Evolutionary conservation across 2,888 invertebrate genomes (phyloP).

Genomic region (Chalcosyrphus nemorum): DNA sequence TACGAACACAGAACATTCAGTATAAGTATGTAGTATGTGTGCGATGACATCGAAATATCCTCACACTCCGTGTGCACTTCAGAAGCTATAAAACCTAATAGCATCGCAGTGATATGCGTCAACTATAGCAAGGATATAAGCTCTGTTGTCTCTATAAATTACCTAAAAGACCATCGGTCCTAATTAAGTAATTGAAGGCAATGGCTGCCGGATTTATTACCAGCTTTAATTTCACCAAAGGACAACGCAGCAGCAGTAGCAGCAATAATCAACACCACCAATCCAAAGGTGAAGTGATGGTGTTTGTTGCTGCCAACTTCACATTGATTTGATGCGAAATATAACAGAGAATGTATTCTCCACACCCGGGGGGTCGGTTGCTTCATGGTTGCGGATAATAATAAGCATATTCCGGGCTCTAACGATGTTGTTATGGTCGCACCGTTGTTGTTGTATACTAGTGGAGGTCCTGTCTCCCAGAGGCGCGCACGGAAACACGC

Average conservation of each 20-base stretch:
- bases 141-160: constrained; percentile 75
- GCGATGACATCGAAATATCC: constrained; percentile 22
- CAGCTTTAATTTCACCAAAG: constrained; percentile 39
- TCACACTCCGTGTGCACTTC: neutral
- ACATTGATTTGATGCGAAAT: constrained; percentile 61
- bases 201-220: constrained; percentile 77
- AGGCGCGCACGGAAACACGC: constrained; percentile 49
- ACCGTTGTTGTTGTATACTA: neutral
- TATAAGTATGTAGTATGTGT: neutral
- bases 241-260: constrained; percentile 4
- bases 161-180: constrained; percentile 78
- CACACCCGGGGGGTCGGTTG: constrained; percentile 7
- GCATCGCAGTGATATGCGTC: constrained; percentile 44
- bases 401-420: constrained; percentile 54
- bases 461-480: neutral
- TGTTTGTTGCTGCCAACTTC: constrained; percentile 51
- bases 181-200: constrained; percentile 80
- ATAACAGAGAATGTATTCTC: constrained; percentile 32
- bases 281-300: constrained; percentile 4
- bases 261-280: constrained; percentile 21
- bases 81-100: constrained; percentile 57
- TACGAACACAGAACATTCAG: no score
- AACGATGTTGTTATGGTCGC: constrained; percentile 57
- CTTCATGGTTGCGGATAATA: constrained; percentile 43
- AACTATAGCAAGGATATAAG: constrained; percentile 34